These are phyloP conservation scores for Aspidapion aeneum DNA, from an alignment of 2,888 invertebrate genomes.

Conservation along the genomic window DNA sequence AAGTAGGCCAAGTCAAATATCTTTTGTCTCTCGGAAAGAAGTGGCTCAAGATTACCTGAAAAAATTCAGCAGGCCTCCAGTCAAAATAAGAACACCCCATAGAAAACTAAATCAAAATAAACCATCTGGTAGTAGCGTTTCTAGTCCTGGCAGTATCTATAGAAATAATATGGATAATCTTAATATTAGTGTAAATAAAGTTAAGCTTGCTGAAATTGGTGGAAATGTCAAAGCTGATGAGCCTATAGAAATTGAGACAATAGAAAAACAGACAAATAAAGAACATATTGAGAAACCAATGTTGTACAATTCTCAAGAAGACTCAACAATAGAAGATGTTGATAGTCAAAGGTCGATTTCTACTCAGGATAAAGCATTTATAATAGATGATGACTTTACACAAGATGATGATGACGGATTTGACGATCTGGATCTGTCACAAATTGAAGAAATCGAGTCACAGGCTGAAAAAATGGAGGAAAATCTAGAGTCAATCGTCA, in stretches of 20 bases:
- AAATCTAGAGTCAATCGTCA: not conserved
- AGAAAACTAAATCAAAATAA: not conserved
- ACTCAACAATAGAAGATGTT: not conserved
- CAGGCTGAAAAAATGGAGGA: slow-evolving; percentile 16
- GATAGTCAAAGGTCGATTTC: too few species aligned
- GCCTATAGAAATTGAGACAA: not conserved
- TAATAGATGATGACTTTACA: slow-evolving; percentile 28
- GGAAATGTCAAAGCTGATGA: too few species aligned
- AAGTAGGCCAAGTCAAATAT: not conserved
- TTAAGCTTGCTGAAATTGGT: too few species aligned
- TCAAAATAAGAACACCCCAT: slow-evolving; percentile 11
- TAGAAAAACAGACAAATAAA: too few species aligned
- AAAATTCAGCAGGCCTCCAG: slow-evolving; percentile 27
- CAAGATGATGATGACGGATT: slow-evolving; percentile 29
- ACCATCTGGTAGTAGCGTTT: not conserved
- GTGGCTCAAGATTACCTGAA: slow-evolving; percentile 45
- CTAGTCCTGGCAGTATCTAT: slow-evolving; percentile 18
- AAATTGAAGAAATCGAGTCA: slow-evolving; percentile 37
- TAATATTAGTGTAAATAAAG: too few species aligned
- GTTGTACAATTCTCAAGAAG: not conserved
- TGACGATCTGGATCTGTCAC: slow-evolving; percentile 39
- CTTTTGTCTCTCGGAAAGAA: slow-evolving; percentile 35
- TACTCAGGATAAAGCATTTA: slow-evolving; percentile 13
- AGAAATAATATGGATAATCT: slow-evolving; percentile 2
- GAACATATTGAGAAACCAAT: too few species aligned